Evolutionary conservation across 92 coral and sea anemone species (phyloP).

Genomic region (Porites rus): DNA sequence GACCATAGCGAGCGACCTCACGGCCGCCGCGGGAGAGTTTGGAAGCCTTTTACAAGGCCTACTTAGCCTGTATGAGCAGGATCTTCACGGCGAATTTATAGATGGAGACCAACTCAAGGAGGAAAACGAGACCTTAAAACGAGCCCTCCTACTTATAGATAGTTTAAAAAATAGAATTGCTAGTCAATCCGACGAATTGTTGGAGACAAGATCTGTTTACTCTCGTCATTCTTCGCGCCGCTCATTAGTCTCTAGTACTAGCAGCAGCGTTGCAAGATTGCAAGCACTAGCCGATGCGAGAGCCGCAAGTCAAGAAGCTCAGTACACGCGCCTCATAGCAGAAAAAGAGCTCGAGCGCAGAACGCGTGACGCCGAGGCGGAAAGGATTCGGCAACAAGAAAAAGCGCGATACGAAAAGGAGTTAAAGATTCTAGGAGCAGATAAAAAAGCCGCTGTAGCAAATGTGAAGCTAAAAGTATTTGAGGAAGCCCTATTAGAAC

Average conservation of each 20-base stretch:
- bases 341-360: conserved; percentile 48
- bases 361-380: conserved; percentile 54
- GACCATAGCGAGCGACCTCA: background rate
- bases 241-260: conserved; percentile 1
- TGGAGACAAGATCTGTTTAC: background rate
- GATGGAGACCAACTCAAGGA: background rate
- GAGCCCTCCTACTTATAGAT: background rate
- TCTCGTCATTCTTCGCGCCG: conserved; percentile 4
- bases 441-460: conserved; percentile 30
- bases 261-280: conserved; percentile 4
- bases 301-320: conserved; percentile 44
- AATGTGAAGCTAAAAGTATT: conserved; percentile 61
- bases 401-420: conserved; percentile 52
- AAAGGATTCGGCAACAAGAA: conserved; percentile 39
- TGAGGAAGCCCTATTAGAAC: conserved; percentile 43
- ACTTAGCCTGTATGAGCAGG: conserved; percentile 1
- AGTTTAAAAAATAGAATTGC: conserved; percentile 2
- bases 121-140: background rate
- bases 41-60: background rate
- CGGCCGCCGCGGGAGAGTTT: background rate
- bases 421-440: conserved; percentile 35
- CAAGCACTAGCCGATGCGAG: conserved; percentile 48
- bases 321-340: conserved; percentile 8
- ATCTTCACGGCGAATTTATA: background rate
- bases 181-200: too few relatives aligned